These are phyloP conservation scores for Caradrina kadenii DNA, from an alignment of 2,888 invertebrate genomes.

Conservation along the genomic window DNA sequence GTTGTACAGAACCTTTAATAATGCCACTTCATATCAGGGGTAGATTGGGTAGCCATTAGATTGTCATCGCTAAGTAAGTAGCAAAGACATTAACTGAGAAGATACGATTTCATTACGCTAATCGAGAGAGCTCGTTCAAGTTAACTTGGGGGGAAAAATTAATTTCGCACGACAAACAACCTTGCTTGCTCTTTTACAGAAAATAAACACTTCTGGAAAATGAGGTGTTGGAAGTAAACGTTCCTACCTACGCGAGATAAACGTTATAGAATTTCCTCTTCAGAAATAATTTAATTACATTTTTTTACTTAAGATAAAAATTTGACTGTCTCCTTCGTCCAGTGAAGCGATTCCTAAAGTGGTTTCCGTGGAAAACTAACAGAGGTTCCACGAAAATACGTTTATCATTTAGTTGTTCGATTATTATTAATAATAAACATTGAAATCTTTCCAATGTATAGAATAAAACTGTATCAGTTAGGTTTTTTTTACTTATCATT, in stretches of 20 bases:
- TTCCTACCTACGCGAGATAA: slow-evolving; percentile 3
- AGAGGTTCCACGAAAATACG: too few relatives aligned
- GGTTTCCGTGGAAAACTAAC: too few relatives aligned
- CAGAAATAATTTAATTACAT: not conserved
- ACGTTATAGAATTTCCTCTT: not conserved
- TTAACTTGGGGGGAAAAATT: slow-evolving; percentile 45
- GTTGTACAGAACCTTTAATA: not conserved
- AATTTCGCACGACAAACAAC: slow-evolving; percentile 53
- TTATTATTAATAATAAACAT: too few relatives aligned
- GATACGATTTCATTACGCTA: slow-evolving; percentile 55
- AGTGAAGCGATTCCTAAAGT: too few relatives aligned
- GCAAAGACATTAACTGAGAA: slow-evolving; percentile 1
- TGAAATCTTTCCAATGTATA: too few relatives aligned
- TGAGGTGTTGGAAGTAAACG: slow-evolving; percentile 28
- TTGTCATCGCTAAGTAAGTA: slow-evolving; percentile 24
- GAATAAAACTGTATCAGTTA: too few relatives aligned
- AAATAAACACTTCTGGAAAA: slow-evolving; percentile 38
- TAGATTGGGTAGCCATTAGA: slow-evolving; percentile 14
- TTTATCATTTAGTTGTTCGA: too few relatives aligned
- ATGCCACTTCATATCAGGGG: slow-evolving; percentile 5
- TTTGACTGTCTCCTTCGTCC: too few relatives aligned
- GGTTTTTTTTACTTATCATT: too few relatives aligned
- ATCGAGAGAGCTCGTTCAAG: slow-evolving; percentile 40
- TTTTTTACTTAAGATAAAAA: too few relatives aligned
- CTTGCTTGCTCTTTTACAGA: slow-evolving; percentile 22